Percentiles rank a stretch among this genome's conserved stretches.
Conservation (phyloP, 2,888 invertebrate genomes). For the Heliconius charithonia region DNA sequence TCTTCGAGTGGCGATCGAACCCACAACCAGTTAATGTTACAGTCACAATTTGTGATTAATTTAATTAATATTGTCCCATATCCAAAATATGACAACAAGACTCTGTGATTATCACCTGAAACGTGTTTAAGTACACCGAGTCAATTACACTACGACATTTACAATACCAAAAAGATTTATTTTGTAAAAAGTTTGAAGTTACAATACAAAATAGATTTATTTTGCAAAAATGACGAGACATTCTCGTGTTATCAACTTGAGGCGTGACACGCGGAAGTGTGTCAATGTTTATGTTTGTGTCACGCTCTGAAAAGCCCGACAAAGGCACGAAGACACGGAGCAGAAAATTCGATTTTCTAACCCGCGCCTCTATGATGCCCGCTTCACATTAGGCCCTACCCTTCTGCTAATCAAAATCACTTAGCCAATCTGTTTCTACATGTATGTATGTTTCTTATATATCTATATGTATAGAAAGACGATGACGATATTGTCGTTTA, state of each 20-base stretch:
- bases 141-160: neutral
- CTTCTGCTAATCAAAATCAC: constrained; percentile 79
- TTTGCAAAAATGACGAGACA: neutral
- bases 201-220: constrained; percentile 6
- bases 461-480: too few relatives aligned
- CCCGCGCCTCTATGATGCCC: constrained; percentile 70
- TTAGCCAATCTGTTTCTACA: constrained; percentile 67
- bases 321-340: constrained; percentile 69
- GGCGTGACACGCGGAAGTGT: constrained; percentile 29
- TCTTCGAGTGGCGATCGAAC: too few relatives aligned
- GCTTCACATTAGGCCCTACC: constrained; percentile 71
- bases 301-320: constrained; percentile 71
- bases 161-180: neutral
- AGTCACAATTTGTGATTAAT: too few relatives aligned
- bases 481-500: neutral
- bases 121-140: neutral
- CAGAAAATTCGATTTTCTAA: constrained; percentile 81
- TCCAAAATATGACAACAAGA: neutral
- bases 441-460: too few relatives aligned
- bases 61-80: too few relatives aligned
- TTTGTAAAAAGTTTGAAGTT: neutral
- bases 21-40: too few relatives aligned
- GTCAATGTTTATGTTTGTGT: constrained; percentile 64
- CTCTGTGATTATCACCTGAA: neutral
- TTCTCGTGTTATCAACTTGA: constrained; percentile 15